Base-by-base conservation (phyloP, 2,888 invertebrate genomes). In the Steinernema carpocapsae region DNA sequence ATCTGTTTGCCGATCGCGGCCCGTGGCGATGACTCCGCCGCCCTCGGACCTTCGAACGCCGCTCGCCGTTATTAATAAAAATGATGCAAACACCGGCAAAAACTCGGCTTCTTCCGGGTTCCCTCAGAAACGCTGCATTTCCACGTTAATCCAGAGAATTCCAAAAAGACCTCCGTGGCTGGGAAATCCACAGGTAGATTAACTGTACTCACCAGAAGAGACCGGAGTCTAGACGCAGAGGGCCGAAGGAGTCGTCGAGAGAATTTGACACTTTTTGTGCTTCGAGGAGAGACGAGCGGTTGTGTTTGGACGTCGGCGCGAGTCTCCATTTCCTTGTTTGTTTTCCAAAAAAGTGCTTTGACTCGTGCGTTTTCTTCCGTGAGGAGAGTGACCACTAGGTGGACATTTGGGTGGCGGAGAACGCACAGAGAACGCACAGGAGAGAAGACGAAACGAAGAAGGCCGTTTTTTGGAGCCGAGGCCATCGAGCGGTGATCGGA, bases 311-410 rank as follows among this genome's bases (percentile, higher is more conserved):
- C 48, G 48, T 14, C n/a, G 37, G 37, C 37, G 48, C 48, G 32
- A 64, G 64, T 29, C 17, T 64, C 64, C 64, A 19, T 64, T 64
- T 64, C 64, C 64, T 64, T 64, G 64, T 64, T 64, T 64, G 64
- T 64, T 64, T 17, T 64, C 64, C 29, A 64, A 64, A 64, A 56
- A 48, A 48, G 6, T 17, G 17, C 48, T 48, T 48, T 48, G 48
- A 32, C 64, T 64, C 64, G 52, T 24, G 52, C 52, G 52, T 12
- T 19, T 48, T 64, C 37, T 64, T 64, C 32, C 64, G 64, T 32
- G 64, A 64, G 22, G 17, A 19, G 64, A 64, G 64, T 64, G 64
- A 64, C 64, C 64, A 19, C 29, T 6, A 19, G 26, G 37, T 64
- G 64, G 64, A 64, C 64, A 64, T 12, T 6, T 56, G 32, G 37